Evolutionary conservation across 2,113 vertebrate species (phyloP).

Genomic region (Anser cygnoides): DNA sequence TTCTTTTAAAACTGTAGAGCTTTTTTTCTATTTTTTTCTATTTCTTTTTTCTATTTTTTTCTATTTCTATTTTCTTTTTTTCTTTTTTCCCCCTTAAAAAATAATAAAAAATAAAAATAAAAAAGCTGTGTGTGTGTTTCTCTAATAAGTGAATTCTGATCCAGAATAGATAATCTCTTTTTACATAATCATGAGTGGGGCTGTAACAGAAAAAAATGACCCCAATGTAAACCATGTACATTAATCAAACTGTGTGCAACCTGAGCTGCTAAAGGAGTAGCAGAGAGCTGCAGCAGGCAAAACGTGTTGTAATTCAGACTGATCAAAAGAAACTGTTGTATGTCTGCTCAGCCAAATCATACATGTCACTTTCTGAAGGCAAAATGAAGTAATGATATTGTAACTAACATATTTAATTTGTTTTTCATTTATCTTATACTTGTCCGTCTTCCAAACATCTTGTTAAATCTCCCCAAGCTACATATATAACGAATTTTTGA

Average conservation of each 20-base stretch:
- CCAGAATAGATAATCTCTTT: neutral
- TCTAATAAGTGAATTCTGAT: neutral
- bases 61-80: no score
- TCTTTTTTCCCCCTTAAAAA: no score
- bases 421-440: conserved; percentile 8
- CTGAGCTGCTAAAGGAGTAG: neutral
- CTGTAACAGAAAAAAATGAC: neutral
- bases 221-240: accelerated
- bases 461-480: conserved; percentile 2
- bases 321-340: neutral
- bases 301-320: neutral
- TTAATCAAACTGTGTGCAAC: neutral
- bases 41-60: no score
- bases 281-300: neutral
- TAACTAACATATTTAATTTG: neutral
- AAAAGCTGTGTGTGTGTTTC: neutral
- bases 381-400: neutral
- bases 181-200: neutral
- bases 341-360: neutral
- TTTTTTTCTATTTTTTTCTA: no score
- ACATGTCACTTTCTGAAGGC: neutral
- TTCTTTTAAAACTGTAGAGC: neutral
- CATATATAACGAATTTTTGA: neutral
- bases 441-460: neutral
- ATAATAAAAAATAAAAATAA: neutral